A percentile compares a stretch with the other conserved stretches of the same genome.
These are phyloP conservation scores for Apotomis capreana DNA, from an alignment of 2,888 invertebrate genomes.

Conservation along the genomic window DNA sequence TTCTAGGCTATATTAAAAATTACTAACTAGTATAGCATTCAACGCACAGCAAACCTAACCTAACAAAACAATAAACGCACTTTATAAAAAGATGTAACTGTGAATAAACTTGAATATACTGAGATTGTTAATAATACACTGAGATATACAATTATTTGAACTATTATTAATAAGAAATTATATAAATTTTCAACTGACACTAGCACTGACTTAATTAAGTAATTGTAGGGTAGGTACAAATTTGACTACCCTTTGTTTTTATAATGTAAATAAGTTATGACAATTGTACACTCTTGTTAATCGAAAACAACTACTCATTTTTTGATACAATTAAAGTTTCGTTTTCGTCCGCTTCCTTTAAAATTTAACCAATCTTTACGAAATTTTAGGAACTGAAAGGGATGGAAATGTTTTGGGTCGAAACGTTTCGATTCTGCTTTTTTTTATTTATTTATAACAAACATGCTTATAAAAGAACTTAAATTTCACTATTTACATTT, in stretches of 20 bases:
- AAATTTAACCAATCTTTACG: no score
- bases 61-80: neutral
- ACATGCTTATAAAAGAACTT: no score
- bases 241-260: neutral
- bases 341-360: no score
- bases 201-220: neutral
- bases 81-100: neutral
- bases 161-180: neutral
- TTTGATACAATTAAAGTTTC: no score
- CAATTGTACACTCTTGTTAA: no score
- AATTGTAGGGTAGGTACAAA: slow-evolving; percentile 6
- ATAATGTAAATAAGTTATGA: neutral
- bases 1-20: neutral
- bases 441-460: no score
- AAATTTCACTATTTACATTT: no score
- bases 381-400: no score
- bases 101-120: neutral
- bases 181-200: neutral
- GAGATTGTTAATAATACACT: slow-evolving; percentile 10
- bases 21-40: neutral
- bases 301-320: no score
- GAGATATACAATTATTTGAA: neutral
- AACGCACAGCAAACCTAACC: neutral
- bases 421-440: no score
- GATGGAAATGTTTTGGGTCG: no score